These are phyloP conservation scores for Nixonia krombeini DNA, from an alignment of 1,140 invertebrate genomes.

Conservation along the genomic window DNA sequence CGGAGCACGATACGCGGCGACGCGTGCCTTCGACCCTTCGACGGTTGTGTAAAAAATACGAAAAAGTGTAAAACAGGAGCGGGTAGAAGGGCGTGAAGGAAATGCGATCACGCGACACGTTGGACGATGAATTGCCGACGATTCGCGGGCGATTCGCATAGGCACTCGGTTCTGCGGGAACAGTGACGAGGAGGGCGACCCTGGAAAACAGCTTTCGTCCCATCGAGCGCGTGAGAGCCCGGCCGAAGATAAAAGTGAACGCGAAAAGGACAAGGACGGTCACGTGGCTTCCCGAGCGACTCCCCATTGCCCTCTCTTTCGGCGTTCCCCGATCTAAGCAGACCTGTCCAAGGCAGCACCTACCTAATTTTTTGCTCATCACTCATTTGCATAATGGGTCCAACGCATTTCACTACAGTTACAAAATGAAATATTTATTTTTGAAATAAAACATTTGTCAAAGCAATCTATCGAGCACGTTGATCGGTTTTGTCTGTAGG, in stretches of 20 bases:
- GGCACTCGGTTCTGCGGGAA: no score
- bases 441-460: no score
- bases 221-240: constrained; percentile 26
- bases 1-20: no score
- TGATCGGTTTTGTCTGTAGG: no score
- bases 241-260: constrained; percentile 22
- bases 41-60: constrained; percentile 57
- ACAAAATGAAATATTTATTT: no score
- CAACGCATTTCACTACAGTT: no score
- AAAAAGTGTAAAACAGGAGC: no score
- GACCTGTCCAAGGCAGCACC: constrained; percentile 66
- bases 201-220: constrained; percentile 28
- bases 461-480: no score
- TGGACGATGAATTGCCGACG: constrained; percentile 60
- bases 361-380: no score
- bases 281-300: constrained; percentile 53
- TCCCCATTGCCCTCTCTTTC: constrained; percentile 56
- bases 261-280: constrained; percentile 23
- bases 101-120: constrained; percentile 64
- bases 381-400: no score
- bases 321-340: constrained; percentile 56
- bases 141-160: constrained; percentile 23
- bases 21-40: constrained; percentile 55
- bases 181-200: no score
- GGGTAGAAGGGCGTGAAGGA: constrained; percentile 33